phyloP scores from a whole-genome alignment of 1,140 invertebrate genomes.

The Nephila pilipes region DNA sequence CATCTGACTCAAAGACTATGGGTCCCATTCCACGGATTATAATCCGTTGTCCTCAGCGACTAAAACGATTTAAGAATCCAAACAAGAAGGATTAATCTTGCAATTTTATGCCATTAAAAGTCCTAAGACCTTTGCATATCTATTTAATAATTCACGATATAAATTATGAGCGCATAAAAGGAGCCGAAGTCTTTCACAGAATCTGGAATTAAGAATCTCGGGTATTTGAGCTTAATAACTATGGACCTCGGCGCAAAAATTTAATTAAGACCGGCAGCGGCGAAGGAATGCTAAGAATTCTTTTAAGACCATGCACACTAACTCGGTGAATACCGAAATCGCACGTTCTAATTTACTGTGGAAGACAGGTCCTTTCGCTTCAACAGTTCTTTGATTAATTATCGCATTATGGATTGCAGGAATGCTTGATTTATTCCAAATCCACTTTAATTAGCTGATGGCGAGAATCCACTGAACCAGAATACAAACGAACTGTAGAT shows the following conservation, averaged over 20 bases:
- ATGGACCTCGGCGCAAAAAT: background rate
- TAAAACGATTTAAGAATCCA: background rate
- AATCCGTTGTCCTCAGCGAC: too few species aligned
- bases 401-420: conserved; percentile 12
- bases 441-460: conserved; percentile 31
- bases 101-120: background rate
- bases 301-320: background rate
- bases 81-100: background rate
- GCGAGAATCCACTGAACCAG: background rate
- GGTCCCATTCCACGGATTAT: too few species aligned
- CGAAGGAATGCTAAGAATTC: conserved; percentile 23
- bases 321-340: conserved; percentile 23
- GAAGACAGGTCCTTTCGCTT: background rate
- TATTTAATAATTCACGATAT: conserved; percentile 16
- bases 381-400: conserved; percentile 20
- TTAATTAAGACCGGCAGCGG: background rate
- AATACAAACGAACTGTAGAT: background rate
- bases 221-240: conserved; percentile 2
- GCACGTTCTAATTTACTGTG: background rate
- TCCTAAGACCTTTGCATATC: background rate
- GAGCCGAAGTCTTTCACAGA: background rate
- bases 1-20: too few species aligned
- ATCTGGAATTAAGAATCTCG: background rate
- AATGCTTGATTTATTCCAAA: conserved; percentile 26
- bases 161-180: background rate